Base-by-base conservation (phyloP, 2,888 invertebrate genomes). In the Syritta pipiens region DNA sequence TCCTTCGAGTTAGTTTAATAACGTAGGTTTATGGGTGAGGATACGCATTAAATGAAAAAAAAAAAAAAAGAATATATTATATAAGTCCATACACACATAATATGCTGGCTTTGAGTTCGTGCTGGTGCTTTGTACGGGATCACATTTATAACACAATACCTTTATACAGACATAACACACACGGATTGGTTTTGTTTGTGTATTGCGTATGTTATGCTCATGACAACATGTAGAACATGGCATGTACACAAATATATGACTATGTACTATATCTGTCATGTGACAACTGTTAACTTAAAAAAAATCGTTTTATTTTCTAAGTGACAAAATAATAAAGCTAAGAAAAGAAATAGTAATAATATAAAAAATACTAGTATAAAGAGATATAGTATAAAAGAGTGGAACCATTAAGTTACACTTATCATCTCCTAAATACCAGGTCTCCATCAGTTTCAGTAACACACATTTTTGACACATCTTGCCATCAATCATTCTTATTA, bases 101-200 rank as follows among this genome's bases (percentile, higher is more conserved):
- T 68, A 74, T 68, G 74, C 79, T 79, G 79, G 74, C 72, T 79
- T 79, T 79, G 79, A 79, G 79, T 79, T 79, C 79, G 79, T 79
- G 79, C 79, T 79, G 79, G 79, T 79, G 79, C 79, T 79, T 79
- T 79, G 79, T 79, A 79, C 79, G 79, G 79, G 79, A 79, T 74
- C 79, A 74, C 74, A 57, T 74, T n/a, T 74, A 46, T 68, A 57
- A 79, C 79, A 79, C 67, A 57, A 42, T 79, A 72, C 79, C 74
- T 62, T 68, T 74, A 79, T 74, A 79, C 79, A 79, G 79, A 62
- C 79, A 62, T 79, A 51, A 68, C 60, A 79, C 74, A 72, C 67
- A 49, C 49, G 19, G 51, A 74, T 68, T 79, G 67, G 72, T 79
- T 79, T 79, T 79, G 79, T 74, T 79, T 79, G 79, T 79, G 79